Percentiles rank a stretch among this genome's conserved stretches.
phyloP scores from a whole-genome alignment of 2,797 vertebrate genomes.

The Heliangelus exortis region DNA sequence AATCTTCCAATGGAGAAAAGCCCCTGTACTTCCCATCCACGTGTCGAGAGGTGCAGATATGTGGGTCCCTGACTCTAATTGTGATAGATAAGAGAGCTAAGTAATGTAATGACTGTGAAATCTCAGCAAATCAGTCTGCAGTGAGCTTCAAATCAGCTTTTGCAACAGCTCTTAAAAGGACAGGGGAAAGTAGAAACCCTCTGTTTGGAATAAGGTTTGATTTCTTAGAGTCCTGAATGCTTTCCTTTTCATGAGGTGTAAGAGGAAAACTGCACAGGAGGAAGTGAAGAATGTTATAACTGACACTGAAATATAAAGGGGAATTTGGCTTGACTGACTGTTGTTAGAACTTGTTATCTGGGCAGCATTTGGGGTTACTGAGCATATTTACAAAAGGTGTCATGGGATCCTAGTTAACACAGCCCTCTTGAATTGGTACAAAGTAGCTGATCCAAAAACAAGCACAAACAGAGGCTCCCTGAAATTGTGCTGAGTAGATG shows the following conservation, averaged over 20 bases:
- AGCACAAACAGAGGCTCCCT: neutral
- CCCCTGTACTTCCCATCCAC: neutral
- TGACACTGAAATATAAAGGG: neutral
- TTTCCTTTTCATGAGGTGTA: neutral
- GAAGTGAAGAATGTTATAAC: neutral
- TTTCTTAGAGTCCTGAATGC: neutral
- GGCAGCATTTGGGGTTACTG: slow-evolving; percentile 38
- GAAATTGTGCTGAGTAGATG: neutral
- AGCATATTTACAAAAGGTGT: slow-evolving; percentile 33
- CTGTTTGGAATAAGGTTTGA: neutral
- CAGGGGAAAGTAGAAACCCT: neutral
- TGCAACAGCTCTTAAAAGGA: neutral
- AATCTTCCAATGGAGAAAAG: neutral
- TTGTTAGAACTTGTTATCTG: slow-evolving; percentile 25
- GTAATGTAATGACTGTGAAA: neutral
- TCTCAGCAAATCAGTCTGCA: neutral
- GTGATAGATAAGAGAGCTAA: neutral
- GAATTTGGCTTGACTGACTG: neutral
- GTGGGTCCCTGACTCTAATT: neutral
- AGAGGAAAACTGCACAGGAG: neutral
- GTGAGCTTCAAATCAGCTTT: neutral
- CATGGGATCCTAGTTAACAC: neutral
- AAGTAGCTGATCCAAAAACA: slow-evolving; percentile 17
- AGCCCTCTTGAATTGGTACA: slow-evolving; percentile 26
- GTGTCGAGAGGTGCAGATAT: slow-evolving; percentile 23